Conservation (phyloP, 1,140 invertebrate species). For the Temnothorax longispinosus region DNA sequence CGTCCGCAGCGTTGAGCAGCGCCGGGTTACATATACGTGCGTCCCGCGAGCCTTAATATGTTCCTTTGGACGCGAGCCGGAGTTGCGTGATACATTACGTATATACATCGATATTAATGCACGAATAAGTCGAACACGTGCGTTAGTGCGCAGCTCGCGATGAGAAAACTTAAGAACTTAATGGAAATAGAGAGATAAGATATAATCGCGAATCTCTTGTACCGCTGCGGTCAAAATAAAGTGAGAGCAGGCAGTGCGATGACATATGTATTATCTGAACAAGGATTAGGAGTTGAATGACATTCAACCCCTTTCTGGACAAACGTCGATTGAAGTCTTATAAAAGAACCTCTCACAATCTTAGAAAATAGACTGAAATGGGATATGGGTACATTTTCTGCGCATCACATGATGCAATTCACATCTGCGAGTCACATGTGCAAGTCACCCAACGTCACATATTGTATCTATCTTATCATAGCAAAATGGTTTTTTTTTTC, state of each 20-base stretch:
- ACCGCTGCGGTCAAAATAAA: not conserved
- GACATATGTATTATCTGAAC: not conserved
- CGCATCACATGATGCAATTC: no score
- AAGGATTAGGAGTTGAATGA: not conserved
- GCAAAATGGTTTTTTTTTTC: slow-evolving; percentile 6
- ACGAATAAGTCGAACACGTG: not conserved
- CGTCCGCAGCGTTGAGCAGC: slow-evolving; percentile 7
- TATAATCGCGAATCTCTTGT: not conserved
- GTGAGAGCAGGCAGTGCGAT: not conserved
- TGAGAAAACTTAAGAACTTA: not conserved
- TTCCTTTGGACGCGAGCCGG: not conserved
- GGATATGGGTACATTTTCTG: no score
- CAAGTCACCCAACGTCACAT: no score
- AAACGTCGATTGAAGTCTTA: not conserved
- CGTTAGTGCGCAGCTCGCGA: not conserved
- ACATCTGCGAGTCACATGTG: no score
- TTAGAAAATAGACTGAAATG: not conserved
- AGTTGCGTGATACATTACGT: slow-evolving; percentile 5
- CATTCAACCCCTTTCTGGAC: not conserved
- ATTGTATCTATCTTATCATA: slow-evolving; percentile 22
- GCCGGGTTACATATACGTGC: slow-evolving; percentile 20
- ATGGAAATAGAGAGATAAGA: not conserved
- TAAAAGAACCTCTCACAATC: not conserved
- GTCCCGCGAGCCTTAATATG: slow-evolving; percentile 15
- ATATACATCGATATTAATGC: slow-evolving; percentile 19